A percentile compares a stretch with the other conserved stretches of the same genome.
These are phyloP conservation scores for Drosophila navojoa DNA, from an alignment of 1,140 invertebrate genomes.

Conservation along the genomic window DNA sequence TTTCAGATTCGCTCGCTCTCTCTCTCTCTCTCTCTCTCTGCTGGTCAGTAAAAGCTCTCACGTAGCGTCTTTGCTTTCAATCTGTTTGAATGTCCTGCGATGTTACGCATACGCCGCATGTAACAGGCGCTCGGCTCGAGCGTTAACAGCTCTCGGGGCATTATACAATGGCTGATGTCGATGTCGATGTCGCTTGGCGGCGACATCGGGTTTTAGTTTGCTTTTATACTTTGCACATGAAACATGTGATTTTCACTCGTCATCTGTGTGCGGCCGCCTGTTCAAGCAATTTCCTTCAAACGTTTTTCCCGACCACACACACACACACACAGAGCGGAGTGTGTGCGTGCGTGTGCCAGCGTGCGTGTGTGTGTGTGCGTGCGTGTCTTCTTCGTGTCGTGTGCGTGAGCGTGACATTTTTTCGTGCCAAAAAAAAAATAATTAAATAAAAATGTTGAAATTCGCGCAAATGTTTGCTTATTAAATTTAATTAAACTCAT, in stretches of 20 bases:
- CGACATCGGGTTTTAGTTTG: constrained; percentile 61
- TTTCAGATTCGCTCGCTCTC: no score
- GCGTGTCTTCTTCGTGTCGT: constrained; percentile 25
- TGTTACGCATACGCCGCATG: constrained; percentile 42
- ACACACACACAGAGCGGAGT: neutral
- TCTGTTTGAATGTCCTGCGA: constrained; percentile 15
- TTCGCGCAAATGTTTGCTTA: constrained; percentile 2
- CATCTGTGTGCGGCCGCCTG: constrained; percentile 37
- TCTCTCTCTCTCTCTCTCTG: neutral
- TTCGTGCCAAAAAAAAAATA: constrained; percentile 15
- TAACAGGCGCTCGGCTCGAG: constrained; percentile 15
- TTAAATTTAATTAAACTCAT: constrained; percentile 20
- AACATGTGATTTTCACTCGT: constrained; percentile 77
- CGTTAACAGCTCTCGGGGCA: constrained; percentile 27
- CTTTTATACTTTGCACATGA: constrained; percentile 80
- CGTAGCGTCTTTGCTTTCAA: neutral
- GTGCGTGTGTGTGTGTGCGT: constrained; percentile 30
- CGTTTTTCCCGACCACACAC: constrained; percentile 49
- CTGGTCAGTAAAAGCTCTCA: constrained; percentile 4
- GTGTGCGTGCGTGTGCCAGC: constrained; percentile 4
- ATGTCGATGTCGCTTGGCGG: neutral
- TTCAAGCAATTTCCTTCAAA: constrained; percentile 72
- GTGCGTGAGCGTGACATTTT: constrained; percentile 31
- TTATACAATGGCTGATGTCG: neutral
- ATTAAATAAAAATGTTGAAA: constrained; percentile 23